phyloP scores from a whole-genome alignment of 2,797 vertebrate genomes.

The Cossypha niveicapilla region DNA sequence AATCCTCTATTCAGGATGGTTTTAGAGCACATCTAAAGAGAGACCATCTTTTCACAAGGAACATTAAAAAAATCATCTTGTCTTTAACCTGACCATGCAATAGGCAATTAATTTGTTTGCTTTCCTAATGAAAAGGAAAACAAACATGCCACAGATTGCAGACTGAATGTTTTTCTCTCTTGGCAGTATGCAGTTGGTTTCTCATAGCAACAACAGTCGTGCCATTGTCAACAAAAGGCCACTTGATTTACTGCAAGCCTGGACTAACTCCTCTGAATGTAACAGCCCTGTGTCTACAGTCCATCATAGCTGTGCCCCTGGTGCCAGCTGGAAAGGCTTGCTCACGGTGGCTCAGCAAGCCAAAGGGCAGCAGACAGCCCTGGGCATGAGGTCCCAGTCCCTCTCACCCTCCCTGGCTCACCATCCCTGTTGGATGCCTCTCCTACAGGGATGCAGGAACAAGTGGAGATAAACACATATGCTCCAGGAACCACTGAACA shows the following conservation, averaged over 20 bases:
- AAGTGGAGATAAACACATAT: background rate
- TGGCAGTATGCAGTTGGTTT: background rate
- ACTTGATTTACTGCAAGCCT: background rate
- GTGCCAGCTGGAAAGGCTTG: background rate
- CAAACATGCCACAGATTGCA: background rate
- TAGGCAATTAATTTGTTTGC: background rate
- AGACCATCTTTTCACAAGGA: background rate
- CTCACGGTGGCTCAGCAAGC: background rate
- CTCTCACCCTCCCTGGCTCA: background rate
- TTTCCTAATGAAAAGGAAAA: slow-evolving; percentile 15
- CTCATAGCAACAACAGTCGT: background rate
- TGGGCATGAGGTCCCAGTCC: background rate
- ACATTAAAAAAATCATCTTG: background rate
- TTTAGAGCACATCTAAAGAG: background rate
- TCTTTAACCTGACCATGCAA: background rate
- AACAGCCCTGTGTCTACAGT: background rate
- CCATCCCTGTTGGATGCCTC: background rate
- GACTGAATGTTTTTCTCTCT: background rate
- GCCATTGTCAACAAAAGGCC: background rate
- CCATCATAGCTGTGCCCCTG: background rate
- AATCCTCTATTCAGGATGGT: background rate
- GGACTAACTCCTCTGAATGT: background rate
- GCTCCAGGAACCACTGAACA: background rate
- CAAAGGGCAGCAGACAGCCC: background rate
- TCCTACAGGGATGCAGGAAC: background rate